phyloP scores from a whole-genome alignment of 2,113 vertebrate genomes.

The Rafetus swinhoei region DNA sequence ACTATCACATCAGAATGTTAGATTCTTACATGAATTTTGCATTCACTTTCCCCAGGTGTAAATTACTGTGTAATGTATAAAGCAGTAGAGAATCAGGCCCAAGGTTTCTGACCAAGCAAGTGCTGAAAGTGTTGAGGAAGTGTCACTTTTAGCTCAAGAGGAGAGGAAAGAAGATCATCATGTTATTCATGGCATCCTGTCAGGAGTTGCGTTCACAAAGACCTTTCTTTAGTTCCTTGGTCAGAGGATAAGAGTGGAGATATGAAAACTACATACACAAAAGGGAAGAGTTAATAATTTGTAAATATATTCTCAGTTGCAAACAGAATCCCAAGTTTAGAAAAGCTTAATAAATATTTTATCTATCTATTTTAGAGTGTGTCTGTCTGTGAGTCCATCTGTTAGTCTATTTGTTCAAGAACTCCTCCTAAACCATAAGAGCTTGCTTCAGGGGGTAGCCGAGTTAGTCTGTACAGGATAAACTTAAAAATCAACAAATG shows the following conservation, averaged over 20 bases:
- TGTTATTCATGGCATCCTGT: neutral
- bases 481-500: too few relatives aligned
- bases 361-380: too few relatives aligned
- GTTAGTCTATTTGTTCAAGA: too few relatives aligned
- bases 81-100: neutral
- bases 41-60: fast-evolving
- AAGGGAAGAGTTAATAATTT: neutral
- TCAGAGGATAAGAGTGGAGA: slow-evolving; percentile 9
- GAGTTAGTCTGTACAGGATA: too few relatives aligned
- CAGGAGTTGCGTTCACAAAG: neutral
- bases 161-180: neutral
- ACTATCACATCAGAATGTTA: fast-evolving
- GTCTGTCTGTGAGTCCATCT: too few relatives aligned
- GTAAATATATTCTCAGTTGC: neutral
- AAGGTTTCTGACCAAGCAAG: neutral
- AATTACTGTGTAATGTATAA: fast-evolving
- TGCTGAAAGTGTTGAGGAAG: neutral
- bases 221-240: neutral
- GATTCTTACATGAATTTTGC: fast-evolving
- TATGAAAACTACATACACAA: neutral
- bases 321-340: neutral
- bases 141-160: neutral
- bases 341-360: neutral
- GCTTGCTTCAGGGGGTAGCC: too few relatives aligned
- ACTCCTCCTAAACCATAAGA: too few relatives aligned